Percentiles rank a stretch among this genome's conserved stretches.
These are phyloP conservation scores for Eleginops maclovinus DNA, from an alignment of 2,113 vertebrate genomes.

Conservation along the genomic window DNA sequence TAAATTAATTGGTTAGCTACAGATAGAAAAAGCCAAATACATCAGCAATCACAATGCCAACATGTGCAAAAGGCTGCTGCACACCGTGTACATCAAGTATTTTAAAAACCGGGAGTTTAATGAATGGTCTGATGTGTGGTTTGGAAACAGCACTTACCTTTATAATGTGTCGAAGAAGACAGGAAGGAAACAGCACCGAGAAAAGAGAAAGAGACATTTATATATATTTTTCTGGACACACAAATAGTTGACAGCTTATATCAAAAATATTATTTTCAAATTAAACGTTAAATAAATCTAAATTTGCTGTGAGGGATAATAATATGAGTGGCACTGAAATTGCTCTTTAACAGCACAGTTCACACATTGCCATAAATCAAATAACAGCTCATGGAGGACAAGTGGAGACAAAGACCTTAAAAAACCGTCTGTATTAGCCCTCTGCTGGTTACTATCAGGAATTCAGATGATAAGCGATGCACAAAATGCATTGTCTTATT, in stretches of 20 bases:
- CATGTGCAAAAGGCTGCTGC: background rate
- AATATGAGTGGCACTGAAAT: conserved; percentile 22
- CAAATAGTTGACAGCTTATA: conserved; percentile 10
- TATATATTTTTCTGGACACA: conserved; percentile 5
- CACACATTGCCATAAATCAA: conserved; percentile 36
- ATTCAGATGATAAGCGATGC: conserved; percentile 60
- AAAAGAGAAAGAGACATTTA: conserved; percentile 30
- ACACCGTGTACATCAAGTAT: conserved; percentile 4
- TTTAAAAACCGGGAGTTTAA: conserved; percentile 10
- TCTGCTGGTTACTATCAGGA: conserved; percentile 72
- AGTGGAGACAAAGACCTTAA: conserved; percentile 51
- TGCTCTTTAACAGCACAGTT: conserved; percentile 23
- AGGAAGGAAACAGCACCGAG: conserved; percentile 30
- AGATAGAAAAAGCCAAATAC: conserved; percentile 12
- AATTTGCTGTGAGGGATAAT: background rate
- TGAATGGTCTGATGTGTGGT: background rate
- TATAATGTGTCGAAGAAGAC: conserved; percentile 25
- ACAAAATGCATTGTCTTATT: conserved; percentile 56
- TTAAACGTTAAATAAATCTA: background rate
- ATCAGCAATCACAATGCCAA: conserved; percentile 10
- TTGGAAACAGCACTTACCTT: conserved; percentile 61
- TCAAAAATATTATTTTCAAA: background rate
- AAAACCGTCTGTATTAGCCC: conserved; percentile 66
- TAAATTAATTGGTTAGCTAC: background rate
- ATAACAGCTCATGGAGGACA: conserved; percentile 8